Base-by-base conservation (phyloP, 2,797 vertebrate genomes). In the Myiotriccus ornatus region DNA sequence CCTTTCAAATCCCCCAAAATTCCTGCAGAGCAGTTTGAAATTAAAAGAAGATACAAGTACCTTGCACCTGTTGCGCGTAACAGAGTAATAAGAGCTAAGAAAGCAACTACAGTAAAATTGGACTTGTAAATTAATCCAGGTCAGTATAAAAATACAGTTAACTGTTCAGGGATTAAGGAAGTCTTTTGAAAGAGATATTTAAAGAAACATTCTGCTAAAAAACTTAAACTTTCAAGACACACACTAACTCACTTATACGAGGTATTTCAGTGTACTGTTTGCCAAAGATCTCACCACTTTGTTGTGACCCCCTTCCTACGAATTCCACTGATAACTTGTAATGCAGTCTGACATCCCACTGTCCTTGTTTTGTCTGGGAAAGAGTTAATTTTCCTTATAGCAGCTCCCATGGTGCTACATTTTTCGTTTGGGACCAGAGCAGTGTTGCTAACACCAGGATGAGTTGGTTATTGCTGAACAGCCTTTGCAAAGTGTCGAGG, bases 1-100 rank as follows among this genome's bases (percentile, higher is more conserved):
- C 13, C 52, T 87, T 76, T 80, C 24, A 80, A 87, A 85, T 74
- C 35, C 19, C 82, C 76, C 22, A 76, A 76, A 73, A 87, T 53
- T 14, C n/a, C n/a, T 80, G 46, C 10, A 74, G 82, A 52, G 3
- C 9, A 9, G 2, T 44, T 69, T 77, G 41, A 75, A 49, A 60
- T 30, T 41, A 67, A 75, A 87, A 35, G 34, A 59, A 37, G 8
- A 46, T 18, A 2, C 2, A 77, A 86, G 12, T 17, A 64, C 16
- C 17, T 78, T 49, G 37, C 24, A 21, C 17, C 22, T 50, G 15
- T 28, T 75, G 52, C 65, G 5, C 27, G 11, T 25, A 57, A 59
- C 39, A 39, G 8, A 22, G 6, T 43, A 50, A 24, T 24, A 67
- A 27, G 32, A 79, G n/a, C 24, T 87, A 27, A 41, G 17, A 76